A percentile compares a stretch with the other conserved stretches of the same genome.
Evolutionary conservation across 2,888 invertebrate genomes (phyloP).

Genomic region (Dinocampus coccinellae): DNA sequence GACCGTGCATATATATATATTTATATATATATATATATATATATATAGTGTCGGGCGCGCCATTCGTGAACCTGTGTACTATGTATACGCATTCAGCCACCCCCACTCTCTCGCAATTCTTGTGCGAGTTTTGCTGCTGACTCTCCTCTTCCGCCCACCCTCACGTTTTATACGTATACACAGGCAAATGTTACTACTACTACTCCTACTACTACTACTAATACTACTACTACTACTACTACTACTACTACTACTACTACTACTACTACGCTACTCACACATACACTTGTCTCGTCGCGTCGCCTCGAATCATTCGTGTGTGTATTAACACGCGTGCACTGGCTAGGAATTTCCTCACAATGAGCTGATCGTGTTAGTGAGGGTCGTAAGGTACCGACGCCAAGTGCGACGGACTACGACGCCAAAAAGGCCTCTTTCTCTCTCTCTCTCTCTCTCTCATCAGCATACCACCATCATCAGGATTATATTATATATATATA

Average conservation of each 20-base stretch:
- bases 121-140: background rate
- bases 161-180: constrained; percentile 16
- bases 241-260: constrained; percentile 29
- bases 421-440: constrained; percentile 32
- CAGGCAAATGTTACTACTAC: too few relatives aligned
- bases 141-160: constrained; percentile 32
- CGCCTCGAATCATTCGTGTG: constrained; percentile 41
- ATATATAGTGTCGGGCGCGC: constrained; percentile 24
- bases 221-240: too few relatives aligned
- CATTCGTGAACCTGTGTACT: constrained; percentile 22
- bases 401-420: constrained; percentile 38
- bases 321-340: constrained; percentile 41
- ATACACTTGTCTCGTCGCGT: constrained; percentile 2
- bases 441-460: too few relatives aligned
- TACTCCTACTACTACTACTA: too few relatives aligned
- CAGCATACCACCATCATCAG: constrained; percentile 19
- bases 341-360: constrained; percentile 62
- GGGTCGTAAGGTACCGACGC: constrained; percentile 48
- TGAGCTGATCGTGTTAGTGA: constrained; percentile 61
- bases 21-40: constrained; percentile 13
- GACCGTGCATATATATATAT: background rate
- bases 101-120: constrained; percentile 2
- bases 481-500: constrained; percentile 6
- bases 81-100: background rate
- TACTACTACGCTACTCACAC: constrained; percentile 41